A percentile compares a stretch with the other conserved stretches of the same genome.
Evolutionary conservation across 2,113 vertebrate species (phyloP).

Genomic region (Pungitius pungitius): DNA sequence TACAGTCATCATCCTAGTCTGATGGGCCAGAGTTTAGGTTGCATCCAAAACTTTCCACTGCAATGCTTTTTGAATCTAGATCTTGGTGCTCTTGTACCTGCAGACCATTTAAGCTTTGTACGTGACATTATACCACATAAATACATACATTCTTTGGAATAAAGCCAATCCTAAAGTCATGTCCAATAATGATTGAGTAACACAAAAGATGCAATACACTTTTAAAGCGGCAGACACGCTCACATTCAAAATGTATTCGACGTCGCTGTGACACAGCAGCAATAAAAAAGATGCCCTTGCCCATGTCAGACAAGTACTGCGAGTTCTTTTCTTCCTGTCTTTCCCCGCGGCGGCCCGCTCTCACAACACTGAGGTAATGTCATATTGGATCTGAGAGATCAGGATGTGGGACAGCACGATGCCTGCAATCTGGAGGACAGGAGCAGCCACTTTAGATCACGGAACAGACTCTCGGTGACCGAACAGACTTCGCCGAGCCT

Average conservation of each 20-base stretch:
- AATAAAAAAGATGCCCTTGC: slow-evolving; percentile 45
- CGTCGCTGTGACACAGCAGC: slow-evolving; percentile 7
- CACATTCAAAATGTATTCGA: slow-evolving; percentile 16
- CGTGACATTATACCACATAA: slow-evolving; percentile 29
- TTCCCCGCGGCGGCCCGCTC: slow-evolving; percentile 5
- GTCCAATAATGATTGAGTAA: slow-evolving; percentile 42
- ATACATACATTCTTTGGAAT: slow-evolving; percentile 37
- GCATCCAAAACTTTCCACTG: not conserved
- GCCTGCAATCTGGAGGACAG: slow-evolving; percentile 79
- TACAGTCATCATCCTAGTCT: slow-evolving; percentile 11
- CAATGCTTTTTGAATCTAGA: not conserved
- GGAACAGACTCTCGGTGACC: slow-evolving; percentile 26
- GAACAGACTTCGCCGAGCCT: slow-evolving; percentile 26
- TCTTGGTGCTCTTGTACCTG: not conserved
- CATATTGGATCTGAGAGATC: slow-evolving; percentile 82
- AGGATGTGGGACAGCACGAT: slow-evolving; percentile 83
- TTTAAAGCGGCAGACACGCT: slow-evolving; percentile 7
- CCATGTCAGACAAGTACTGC: slow-evolving; percentile 9
- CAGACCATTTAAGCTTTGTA: not conserved
- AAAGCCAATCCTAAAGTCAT: slow-evolving; percentile 38
- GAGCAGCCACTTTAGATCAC: slow-evolving; percentile 52
- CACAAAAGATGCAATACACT: slow-evolving; percentile 10
- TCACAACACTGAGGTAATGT: slow-evolving; percentile 78
- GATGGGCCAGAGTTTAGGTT: not conserved
- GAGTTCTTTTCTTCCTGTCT: slow-evolving; percentile 22